Evolutionary conservation across 2,888 invertebrate genomes (phyloP), one percentile per base, ranked within the genome.

Genomic region (Patella ulyssiponensis): DNA sequence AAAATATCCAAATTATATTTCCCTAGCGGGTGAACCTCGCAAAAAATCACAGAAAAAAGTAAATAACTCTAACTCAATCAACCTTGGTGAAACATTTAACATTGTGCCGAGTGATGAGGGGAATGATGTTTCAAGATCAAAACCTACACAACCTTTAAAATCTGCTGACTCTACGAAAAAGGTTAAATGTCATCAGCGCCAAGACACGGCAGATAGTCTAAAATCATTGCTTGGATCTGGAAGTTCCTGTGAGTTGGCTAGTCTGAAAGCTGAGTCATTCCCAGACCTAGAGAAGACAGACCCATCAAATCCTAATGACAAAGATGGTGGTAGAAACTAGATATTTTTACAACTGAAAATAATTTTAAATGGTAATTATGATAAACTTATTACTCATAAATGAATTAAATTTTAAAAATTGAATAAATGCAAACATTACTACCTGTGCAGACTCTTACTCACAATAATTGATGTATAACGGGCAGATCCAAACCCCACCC

Each of bases 231-330:
- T 80, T 27, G 76, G 78, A 23, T 80, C 80, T 0, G 73, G 74
- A 51, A 80, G 80, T 77, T 80, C 80, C 17, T 58, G 71, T 12
- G 80, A 80, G 56, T 69, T 80, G n/a, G 52, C 76, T n/a, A 56
- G 53, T 23, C n/a, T 80, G 75, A 78, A 80, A 58, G 56, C 69
- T 27, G 76, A 76, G n/a, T 52, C 58, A 23, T 64, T 64, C 20
- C 64, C 64, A 44, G 44, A 44, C 44, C 44, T 44, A 44, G 44
- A 44, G 44, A 44, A 44, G 44, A 44, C 44, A 9, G 44, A 44
- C 44, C 7, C 44, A 44, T 9, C 44, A 44, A 44, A 9, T 7
- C 44, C 44, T 9, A 1, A 44, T 9, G 44, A 44, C 44, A 44
- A 44, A 44, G 44, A 44, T 44, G 44, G 9, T 44, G 44, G 44